Conservation (phyloP, 1,140 invertebrate species). For the Chionoecetes opilio region DNA sequence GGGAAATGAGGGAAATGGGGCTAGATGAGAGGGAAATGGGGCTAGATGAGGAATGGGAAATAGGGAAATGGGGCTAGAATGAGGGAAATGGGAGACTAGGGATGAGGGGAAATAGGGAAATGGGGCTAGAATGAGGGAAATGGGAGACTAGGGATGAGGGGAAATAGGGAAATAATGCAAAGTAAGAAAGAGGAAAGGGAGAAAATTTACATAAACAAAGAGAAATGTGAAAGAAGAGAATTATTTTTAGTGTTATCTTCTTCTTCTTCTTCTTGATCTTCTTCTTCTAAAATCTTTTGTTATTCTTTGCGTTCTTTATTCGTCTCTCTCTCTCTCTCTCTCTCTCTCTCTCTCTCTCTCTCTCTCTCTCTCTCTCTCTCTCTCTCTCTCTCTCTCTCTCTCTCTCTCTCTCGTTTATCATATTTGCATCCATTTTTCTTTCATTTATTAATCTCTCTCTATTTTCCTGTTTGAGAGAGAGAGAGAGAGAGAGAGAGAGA, state of each 20-base stretch:
- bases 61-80: background rate
- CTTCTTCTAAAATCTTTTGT: no score
- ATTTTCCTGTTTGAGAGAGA: no score
- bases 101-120: background rate
- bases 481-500: background rate
- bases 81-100: no score
- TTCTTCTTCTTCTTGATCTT: background rate
- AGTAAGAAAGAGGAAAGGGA: background rate
- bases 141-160: no score
- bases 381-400: background rate
- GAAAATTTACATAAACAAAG: background rate
- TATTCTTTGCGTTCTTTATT: no score
- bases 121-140: background rate
- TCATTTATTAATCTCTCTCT: no score
- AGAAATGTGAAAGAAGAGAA: background rate
- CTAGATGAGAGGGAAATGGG: no score
- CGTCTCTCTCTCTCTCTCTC: background rate
- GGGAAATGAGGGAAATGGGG: background rate
- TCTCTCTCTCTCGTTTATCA: background rate
- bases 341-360: background rate
- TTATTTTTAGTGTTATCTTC: background rate
- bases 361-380: background rate
- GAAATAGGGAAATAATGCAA: background rate
- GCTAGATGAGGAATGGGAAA: no score
- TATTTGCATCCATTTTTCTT: no score